Percentiles rank a stretch among this genome's conserved stretches.
Conservation (phyloP, 2,797 vertebrate genomes). For the Ctenosaura bakeri region DNA sequence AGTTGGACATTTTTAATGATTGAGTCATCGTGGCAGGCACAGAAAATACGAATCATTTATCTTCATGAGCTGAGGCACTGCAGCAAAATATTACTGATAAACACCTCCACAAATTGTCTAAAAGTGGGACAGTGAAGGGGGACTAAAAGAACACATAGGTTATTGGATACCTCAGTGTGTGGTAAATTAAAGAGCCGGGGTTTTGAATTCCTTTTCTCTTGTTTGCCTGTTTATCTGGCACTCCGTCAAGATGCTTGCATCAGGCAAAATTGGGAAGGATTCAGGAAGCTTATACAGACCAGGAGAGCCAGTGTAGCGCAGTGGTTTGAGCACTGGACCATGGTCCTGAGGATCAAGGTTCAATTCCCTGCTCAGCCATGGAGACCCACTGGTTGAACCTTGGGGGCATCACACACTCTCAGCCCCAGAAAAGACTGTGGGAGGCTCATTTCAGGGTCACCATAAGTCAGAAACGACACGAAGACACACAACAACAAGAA, state of each 20-base stretch:
- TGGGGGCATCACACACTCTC: no score
- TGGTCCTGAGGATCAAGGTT: no score
- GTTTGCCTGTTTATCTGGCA: neutral
- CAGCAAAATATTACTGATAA: conserved; percentile 32
- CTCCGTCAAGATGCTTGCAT: neutral
- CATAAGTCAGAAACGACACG: no score
- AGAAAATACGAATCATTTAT: conserved; percentile 6
- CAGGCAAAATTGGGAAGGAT: neutral
- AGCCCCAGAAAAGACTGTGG: no score
- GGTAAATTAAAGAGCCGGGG: neutral
- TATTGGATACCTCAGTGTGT: neutral
- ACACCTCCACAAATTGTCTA: conserved; percentile 15
- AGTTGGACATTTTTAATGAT: conserved; percentile 74
- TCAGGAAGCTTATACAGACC: neutral
- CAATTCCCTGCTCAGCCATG: no score
- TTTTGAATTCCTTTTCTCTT: neutral
- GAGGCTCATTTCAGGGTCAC: no score
- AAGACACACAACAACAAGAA: no score
- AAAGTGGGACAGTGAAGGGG: neutral
- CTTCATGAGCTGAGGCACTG: neutral
- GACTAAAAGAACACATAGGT: neutral
- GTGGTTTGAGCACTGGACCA: no score
- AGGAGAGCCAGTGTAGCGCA: no score
- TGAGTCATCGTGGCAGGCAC: conserved; percentile 61
- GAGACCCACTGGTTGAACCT: no score